These are phyloP conservation scores for Agriotes lineatus DNA, from an alignment of 2,888 invertebrate genomes.

Conservation along the genomic window DNA sequence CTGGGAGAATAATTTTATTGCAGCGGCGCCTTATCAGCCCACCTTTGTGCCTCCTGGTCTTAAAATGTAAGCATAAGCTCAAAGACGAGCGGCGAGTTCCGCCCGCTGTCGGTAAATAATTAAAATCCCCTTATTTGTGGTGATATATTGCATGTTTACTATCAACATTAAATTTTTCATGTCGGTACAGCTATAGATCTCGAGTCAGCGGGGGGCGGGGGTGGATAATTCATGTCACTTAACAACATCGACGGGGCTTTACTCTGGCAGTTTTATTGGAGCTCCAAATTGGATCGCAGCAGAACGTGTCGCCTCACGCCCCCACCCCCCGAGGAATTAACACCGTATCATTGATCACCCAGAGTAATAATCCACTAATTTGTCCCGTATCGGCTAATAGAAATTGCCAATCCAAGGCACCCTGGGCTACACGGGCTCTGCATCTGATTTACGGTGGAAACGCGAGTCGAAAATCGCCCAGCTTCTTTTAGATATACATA, in stretches of 20 bases:
- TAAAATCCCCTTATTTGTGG: conserved; percentile 39
- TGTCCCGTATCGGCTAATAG: conserved; percentile 64
- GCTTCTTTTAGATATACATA: conserved; percentile 32
- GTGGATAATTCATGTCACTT: conserved; percentile 68
- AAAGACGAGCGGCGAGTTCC: no score
- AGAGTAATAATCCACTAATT: conserved; percentile 67
- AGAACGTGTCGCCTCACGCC: conserved; percentile 58
- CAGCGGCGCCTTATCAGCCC: no score
- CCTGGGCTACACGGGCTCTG: conserved; percentile 51
- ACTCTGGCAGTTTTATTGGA: conserved; percentile 68
- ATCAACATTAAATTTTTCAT: conserved; percentile 65
- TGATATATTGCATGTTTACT: conserved; percentile 57
- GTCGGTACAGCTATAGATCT: conserved; percentile 59
- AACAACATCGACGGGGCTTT: conserved; percentile 67
- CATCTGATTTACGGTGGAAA: conserved; percentile 63
- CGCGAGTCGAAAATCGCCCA: conserved; percentile 57
- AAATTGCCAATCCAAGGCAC: conserved; percentile 62
- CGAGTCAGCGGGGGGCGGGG: conserved; percentile 53
- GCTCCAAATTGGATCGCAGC: conserved; percentile 66
- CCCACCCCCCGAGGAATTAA: conserved; percentile 58
- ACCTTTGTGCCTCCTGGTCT: no score
- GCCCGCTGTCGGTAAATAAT: conserved; percentile 32
- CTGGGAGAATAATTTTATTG: no score
- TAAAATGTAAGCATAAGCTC: no score
- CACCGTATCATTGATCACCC: conserved; percentile 66